Percentiles rank a stretch among this genome's conserved stretches.
These are phyloP conservation scores for Physocephala rufipes DNA, from an alignment of 2,888 invertebrate genomes.

Conservation along the genomic window DNA sequence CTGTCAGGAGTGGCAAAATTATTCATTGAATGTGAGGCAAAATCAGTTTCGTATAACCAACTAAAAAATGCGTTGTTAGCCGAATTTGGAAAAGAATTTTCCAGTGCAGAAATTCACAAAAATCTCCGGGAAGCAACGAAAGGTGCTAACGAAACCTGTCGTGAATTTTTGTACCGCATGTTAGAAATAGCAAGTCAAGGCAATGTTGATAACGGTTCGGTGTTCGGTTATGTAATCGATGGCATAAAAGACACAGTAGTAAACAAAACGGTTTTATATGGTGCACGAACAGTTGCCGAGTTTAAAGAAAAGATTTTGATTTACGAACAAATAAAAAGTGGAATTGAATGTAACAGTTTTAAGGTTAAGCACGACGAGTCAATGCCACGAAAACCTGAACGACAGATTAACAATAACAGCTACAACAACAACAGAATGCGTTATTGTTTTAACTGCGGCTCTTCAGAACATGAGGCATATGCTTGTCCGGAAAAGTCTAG, in stretches of 20 bases:
- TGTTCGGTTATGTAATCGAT: neutral
- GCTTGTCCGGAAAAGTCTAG: constrained; percentile 44
- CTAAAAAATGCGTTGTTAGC: neutral
- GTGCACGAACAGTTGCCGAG: neutral
- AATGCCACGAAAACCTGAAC: neutral
- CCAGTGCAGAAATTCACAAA: neutral
- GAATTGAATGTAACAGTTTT: neutral
- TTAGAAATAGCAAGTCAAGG: neutral
- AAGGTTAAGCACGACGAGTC: neutral
- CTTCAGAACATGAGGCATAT: constrained; percentile 39
- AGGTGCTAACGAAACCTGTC: neutral
- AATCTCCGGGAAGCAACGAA: neutral
- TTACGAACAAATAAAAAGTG: neutral
- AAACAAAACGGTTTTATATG: neutral
- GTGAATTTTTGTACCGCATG: neutral
- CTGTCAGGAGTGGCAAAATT: constrained; percentile 6
- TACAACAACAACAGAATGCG: constrained; percentile 3
- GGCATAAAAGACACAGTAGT: neutral
- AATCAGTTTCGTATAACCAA: constrained; percentile 10
- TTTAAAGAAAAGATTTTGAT: neutral
- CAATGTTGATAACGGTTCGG: neutral
- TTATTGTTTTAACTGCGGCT: constrained; percentile 42
- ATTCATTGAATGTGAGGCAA: constrained; percentile 13
- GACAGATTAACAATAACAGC: neutral
- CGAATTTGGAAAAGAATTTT: constrained; percentile 2